Percentiles rank a stretch among this genome's conserved stretches.
Evolutionary conservation across 2,113 vertebrate species (phyloP).

Genomic region (Narcine bancroftii): DNA sequence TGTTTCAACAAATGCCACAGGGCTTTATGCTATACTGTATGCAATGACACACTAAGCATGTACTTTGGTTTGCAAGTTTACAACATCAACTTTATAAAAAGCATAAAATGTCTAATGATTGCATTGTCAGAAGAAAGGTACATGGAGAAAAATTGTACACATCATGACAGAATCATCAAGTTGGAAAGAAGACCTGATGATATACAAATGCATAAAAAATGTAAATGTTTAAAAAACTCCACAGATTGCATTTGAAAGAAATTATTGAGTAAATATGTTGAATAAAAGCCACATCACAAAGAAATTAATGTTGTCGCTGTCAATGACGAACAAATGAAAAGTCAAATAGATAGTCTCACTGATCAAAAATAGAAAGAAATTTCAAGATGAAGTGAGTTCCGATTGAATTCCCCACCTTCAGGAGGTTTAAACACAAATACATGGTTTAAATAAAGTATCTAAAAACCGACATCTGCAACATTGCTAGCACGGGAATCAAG

Average conservation of each 20-base stretch:
- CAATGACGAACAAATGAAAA: neutral
- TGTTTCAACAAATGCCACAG: neutral
- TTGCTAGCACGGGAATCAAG: neutral
- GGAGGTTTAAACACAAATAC: neutral
- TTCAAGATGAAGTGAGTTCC: neutral
- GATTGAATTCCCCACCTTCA: neutral
- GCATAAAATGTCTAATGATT: no score
- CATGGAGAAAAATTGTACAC: no score
- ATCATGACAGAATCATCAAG: no score
- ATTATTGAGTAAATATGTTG: neutral
- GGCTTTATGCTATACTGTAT: neutral
- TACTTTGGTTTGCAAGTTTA: neutral
- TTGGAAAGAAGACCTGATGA: no score
- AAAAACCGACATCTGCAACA: neutral
- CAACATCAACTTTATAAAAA: neutral
- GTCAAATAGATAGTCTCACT: neutral
- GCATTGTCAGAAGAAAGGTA: no score
- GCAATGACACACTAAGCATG: neutral
- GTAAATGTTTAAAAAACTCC: no score
- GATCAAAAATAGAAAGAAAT: neutral
- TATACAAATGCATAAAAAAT: no score
- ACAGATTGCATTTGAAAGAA: no score
- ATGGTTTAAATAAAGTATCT: no score
- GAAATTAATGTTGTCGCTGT: neutral
- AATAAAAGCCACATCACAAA: neutral